Base-by-base conservation (phyloP, 2,113 vertebrate genomes). In the Myocastor coypus region DNA sequence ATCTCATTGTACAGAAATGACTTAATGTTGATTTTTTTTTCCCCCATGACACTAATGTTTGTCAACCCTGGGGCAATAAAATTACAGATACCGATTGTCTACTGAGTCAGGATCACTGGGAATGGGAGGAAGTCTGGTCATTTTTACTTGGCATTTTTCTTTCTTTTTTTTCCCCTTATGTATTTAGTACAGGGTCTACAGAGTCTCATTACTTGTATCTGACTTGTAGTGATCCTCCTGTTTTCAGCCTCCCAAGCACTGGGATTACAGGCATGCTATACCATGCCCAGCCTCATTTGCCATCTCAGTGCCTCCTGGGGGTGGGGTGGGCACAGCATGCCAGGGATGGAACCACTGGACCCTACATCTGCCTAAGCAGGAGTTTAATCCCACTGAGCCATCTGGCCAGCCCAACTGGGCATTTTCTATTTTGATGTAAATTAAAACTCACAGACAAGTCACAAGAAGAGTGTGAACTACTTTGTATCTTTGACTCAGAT, bases 371-470 rank as follows among this genome's bases (percentile, higher is more conserved):
- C 46, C 46, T 46, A 46, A 46, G 46, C 46, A 46, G 46, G 46
- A 46, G 8, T 46, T 46, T 46, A 46, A 46, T 46, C 46, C 46
- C 8, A 8, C 46, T 46, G 46, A 46, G 46, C 46, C 8, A 46
- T 46, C 46, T 46, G 46, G 46, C 46, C 46, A 4, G 4, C 46
- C 8, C 46, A 46, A 11, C 87, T 93, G 63, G 16, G 46, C 28
- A 83, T n/a, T 78, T 84, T 59, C 75, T 22, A 85, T 93, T 94
- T 66, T 85, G 80, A 40, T 87, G 71, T 63, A 69, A 90, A 85
- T 17, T 69, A 32, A 93, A 85, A 88, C 32, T 63, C 81, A 77
- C 0, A 17, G 84, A 87, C 81, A 94, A 84, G 37, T 71, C 89
- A 4, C 30, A 92, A 83, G n/a, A 40, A 68, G 69, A 37, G 30